Conservation (phyloP, 2,797 vertebrate species). For the Enteromius treurensis region DNA sequence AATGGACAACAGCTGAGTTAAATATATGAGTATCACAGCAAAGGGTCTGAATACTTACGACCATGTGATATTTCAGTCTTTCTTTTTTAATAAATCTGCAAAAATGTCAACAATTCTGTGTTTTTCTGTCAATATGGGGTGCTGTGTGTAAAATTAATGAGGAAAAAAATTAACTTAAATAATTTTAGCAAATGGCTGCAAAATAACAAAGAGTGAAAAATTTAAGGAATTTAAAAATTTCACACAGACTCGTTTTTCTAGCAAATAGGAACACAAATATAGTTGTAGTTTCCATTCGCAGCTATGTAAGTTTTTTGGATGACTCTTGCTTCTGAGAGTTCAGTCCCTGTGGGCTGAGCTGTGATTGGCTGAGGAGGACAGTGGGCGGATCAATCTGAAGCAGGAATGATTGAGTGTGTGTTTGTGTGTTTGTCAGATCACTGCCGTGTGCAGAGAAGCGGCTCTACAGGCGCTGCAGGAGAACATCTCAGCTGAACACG, state of each 20-base stretch:
- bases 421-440: constrained; percentile 82
- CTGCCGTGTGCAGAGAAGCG: constrained; percentile 91
- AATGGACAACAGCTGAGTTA: too few species aligned
- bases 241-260: background rate
- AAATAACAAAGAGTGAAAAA: too few species aligned
- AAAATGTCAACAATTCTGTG: too few species aligned
- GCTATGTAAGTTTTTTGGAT: accelerated
- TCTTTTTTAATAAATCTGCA: too few species aligned
- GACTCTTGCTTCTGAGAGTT: background rate
- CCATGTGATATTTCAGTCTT: too few species aligned
- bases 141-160: too few species aligned
- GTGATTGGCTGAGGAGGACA: background rate
- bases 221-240: too few species aligned
- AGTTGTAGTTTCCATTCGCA: background rate
- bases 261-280: background rate
- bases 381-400: background rate
- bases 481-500: constrained; percentile 77
- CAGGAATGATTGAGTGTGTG: constrained; percentile 64
- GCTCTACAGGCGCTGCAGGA: constrained; percentile 85
- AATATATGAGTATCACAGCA: too few species aligned
- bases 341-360: background rate
- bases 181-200: too few species aligned
- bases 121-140: too few species aligned
- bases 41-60: too few species aligned
- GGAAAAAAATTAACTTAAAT: too few species aligned